Evolutionary conservation across 2,113 vertebrate species (phyloP).

Genomic region (Mellivora capensis): DNA sequence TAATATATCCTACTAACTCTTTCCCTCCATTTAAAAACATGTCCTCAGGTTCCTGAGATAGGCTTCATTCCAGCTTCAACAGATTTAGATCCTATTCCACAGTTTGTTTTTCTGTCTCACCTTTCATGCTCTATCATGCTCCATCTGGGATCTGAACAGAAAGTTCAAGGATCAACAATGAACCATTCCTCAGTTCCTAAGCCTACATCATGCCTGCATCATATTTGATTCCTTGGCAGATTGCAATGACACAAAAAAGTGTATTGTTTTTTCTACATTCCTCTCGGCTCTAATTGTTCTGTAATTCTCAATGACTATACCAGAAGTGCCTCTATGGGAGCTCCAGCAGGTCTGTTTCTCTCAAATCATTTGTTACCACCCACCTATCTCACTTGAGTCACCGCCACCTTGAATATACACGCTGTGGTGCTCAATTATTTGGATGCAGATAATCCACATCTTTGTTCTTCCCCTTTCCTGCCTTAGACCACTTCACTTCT

Average conservation of each 20-base stretch:
- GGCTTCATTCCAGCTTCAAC: not conserved
- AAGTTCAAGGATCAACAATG: constrained; percentile 6
- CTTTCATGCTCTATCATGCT: not conserved
- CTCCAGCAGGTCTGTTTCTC: not conserved
- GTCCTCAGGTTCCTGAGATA: not conserved
- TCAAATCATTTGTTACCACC: not conserved
- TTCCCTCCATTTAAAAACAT: not conserved
- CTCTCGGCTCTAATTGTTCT: constrained; percentile 16
- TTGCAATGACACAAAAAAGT: not conserved
- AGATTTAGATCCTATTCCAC: not conserved
- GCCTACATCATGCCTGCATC: not conserved
- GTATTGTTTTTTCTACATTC: not conserved
- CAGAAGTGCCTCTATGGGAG: not conserved
- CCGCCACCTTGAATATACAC: not conserved
- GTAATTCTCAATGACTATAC: not conserved
- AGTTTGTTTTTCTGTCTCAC: not conserved
- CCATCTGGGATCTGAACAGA: not conserved
- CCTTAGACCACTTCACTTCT: not conserved
- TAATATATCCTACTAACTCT: not conserved
- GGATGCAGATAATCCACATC: not conserved
- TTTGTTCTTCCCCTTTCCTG: not conserved
- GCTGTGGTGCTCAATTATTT: not conserved
- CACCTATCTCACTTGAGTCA: not conserved
- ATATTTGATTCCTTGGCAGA: not conserved
- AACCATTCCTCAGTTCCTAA: not conserved